Percentiles rank a stretch among this genome's conserved stretches.
Evolutionary conservation across 2,888 invertebrate genomes (phyloP).

Genomic region (Sarcophaga variegata): DNA sequence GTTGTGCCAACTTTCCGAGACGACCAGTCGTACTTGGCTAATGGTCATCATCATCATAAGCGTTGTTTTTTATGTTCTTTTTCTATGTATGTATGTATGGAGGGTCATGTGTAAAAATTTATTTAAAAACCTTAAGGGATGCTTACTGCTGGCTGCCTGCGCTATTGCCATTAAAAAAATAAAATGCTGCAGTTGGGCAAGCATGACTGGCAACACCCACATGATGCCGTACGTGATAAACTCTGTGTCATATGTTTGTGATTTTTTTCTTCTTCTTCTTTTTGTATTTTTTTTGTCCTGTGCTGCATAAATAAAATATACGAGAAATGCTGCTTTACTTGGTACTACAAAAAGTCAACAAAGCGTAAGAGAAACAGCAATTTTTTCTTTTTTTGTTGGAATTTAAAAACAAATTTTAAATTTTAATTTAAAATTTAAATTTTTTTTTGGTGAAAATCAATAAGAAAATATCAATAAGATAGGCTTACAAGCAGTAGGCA

Average conservation of each 20-base stretch:
- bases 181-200: conserved; percentile 51
- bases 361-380: no score
- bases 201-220: conserved; percentile 66
- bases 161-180: conserved; percentile 62
- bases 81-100: not conserved
- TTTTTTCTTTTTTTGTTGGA: no score
- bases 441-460: no score
- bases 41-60: not conserved
- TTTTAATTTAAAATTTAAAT: no score
- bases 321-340: no score
- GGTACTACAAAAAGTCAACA: no score
- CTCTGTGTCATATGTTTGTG: not conserved
- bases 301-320: no score
- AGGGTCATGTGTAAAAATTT: conserved; percentile 48
- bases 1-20: not conserved
- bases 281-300: not conserved
- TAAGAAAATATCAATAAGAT: no score
- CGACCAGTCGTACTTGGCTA: not conserved
- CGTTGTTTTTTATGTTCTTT: not conserved
- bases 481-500: no score
- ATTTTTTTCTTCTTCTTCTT: not conserved
- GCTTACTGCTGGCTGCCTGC: conserved; percentile 38
- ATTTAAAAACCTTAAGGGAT: conserved; percentile 62
- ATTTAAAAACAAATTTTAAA: no score
- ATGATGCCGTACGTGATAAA: conserved; percentile 17